These are phyloP conservation scores for Labrus mixtus DNA, from an alignment of 2,113 vertebrate species.

Conservation along the genomic window DNA sequence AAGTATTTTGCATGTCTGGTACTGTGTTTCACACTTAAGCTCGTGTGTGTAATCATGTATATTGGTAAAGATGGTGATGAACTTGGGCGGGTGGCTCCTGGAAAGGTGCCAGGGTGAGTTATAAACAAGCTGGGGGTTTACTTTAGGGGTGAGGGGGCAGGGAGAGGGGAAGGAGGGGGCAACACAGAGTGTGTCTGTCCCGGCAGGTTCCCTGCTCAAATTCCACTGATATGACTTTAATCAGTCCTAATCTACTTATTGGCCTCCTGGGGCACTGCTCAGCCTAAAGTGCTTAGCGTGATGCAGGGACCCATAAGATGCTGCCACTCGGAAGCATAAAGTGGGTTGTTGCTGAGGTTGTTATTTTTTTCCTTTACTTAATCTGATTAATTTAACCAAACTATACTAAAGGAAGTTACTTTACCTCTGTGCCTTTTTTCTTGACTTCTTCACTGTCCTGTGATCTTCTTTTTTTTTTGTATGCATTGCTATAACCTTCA, in stretches of 20 bases:
- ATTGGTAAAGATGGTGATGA: constrained; percentile 73
- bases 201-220: constrained; percentile 83
- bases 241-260: constrained; percentile 89
- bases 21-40: constrained; percentile 12
- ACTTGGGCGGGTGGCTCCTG: constrained; percentile 79
- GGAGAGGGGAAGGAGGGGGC: constrained; percentile 49
- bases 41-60: constrained; percentile 41
- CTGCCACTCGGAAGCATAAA: constrained; percentile 79
- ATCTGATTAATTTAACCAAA: constrained; percentile 81
- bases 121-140: constrained; percentile 74
- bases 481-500: background rate
- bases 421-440: constrained; percentile 5
- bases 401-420: constrained; percentile 52
- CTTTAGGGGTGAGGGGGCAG: constrained; percentile 58
- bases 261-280: constrained; percentile 81
- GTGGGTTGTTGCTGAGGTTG: constrained; percentile 64
- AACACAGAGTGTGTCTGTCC: constrained; percentile 76
- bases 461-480: background rate
- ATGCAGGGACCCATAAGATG: constrained; percentile 79
- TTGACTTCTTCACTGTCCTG: background rate
- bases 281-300: constrained; percentile 83
- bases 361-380: constrained; percentile 51
- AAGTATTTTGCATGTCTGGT: constrained; percentile 5
- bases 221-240: constrained; percentile 88
- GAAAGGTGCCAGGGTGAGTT: constrained; percentile 78